Base-by-base conservation (phyloP, 2,113 vertebrate genomes). In the Gymnogyps californianus region DNA sequence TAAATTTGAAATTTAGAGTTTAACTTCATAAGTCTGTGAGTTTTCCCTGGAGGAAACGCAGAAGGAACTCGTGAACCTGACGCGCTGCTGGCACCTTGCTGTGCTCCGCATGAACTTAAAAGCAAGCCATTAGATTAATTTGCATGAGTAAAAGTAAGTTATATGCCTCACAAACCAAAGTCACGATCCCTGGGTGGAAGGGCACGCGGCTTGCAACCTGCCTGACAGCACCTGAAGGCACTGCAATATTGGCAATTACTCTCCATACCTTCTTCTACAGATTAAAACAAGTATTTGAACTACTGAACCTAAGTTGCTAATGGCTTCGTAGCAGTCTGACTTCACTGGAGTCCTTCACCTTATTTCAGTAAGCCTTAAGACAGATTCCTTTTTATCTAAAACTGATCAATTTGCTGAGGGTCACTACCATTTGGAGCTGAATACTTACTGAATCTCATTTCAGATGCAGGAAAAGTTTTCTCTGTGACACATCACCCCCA, bases 51-150 rank as follows among this genome's bases (percentile, higher is more conserved):
- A 74, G 34, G 13, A 70, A 70, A 36, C 2, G 3, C 71, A 87
- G 47, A 42, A 11, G 16, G 26, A 62, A 21, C 32, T 21, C 0
- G 0, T 16, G 49, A 77, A 22, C 40, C 66, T 22, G 28, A 25
- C 2, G 10, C 4, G 5, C 66, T 71, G 52, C 77, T 40, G 47
- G 54, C 2, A 2, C 66, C 65, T 74, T 13, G 38, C 91, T 65
- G 46, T 22, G 78, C 93, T 62, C 75, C 1, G 1, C 19, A 10
- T 15, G 49, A 92, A 77, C 62, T 59, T 72, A 61, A 90, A 51
- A 92, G 83, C 5, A 62, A 80, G 28, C 24, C 36, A 20, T 51
- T 58, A 54, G 42, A 44, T 51, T n/a, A 4, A 91, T 90, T n/a
- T 89, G 61, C 76, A 69, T 26, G 44, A 82, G 47, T 10, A 7